phyloP scores from a whole-genome alignment of 2,113 vertebrate species.

The Columba livia region DNA sequence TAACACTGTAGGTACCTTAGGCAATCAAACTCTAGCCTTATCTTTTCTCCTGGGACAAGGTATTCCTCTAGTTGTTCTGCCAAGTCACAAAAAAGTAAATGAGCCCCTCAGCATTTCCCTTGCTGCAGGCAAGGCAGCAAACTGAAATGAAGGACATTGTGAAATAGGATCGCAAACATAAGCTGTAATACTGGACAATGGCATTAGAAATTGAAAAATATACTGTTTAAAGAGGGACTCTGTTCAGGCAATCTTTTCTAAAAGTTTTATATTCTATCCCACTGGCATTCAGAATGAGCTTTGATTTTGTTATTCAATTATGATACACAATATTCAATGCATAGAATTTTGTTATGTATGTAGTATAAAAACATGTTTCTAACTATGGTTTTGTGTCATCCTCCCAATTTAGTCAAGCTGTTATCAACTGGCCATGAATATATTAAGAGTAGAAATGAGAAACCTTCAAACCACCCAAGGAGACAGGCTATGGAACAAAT shows the following conservation, averaged over 20 bases:
- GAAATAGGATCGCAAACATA: background rate
- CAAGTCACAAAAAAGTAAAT: background rate
- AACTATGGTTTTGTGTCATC: background rate
- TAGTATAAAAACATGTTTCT: background rate
- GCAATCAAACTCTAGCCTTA: background rate
- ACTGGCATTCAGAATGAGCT: background rate
- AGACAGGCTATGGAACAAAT: background rate
- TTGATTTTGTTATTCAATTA: background rate
- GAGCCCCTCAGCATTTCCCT: background rate
- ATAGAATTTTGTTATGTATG: background rate
- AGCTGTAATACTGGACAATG: background rate
- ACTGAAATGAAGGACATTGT: background rate
- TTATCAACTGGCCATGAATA: background rate
- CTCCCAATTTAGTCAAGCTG: background rate
- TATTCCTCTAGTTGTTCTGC: background rate
- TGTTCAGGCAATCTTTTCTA: background rate
- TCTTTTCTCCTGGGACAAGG: background rate
- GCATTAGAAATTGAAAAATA: background rate
- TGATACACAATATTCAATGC: background rate
- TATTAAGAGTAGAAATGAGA: background rate
- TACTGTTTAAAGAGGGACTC: background rate
- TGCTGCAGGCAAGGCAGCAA: background rate
- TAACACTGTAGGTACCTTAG: background rate
- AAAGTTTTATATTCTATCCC: background rate
- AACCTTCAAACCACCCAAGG: background rate